A percentile compares a stretch with the other conserved stretches of the same genome.
Evolutionary conservation across 2,113 vertebrate genomes (phyloP).

Genomic region (Rhombomys opimus): DNA sequence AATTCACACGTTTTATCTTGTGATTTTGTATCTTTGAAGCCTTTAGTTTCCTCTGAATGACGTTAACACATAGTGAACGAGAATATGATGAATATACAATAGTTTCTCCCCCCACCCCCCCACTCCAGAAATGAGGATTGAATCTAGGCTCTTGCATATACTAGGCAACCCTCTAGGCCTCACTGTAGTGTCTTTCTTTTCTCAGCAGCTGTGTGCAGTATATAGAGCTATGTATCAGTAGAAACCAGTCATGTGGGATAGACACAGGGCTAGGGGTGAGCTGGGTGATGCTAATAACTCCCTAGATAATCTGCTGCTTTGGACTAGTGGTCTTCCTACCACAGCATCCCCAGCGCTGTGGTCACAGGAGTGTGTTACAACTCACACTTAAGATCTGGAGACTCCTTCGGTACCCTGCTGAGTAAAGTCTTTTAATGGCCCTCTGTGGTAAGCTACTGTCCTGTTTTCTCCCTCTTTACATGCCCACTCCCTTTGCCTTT

Average conservation of each 20-base stretch:
- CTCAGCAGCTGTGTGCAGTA: background rate
- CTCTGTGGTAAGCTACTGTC: no score
- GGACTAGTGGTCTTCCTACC: background rate
- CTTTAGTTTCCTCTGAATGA: background rate
- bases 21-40: background rate
- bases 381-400: background rate
- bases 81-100: background rate
- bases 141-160: background rate
- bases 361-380: background rate
- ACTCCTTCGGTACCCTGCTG: no score
- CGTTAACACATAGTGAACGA: background rate
- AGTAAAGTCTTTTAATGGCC: no score
- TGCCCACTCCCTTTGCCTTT: no score
- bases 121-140: background rate
- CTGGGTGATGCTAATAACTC: background rate
- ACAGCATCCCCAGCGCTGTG: background rate
- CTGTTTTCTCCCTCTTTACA: no score
- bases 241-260: background rate
- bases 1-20: background rate
- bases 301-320: background rate
- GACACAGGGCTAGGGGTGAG: background rate
- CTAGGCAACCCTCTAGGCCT: background rate
- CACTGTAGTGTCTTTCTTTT: background rate
- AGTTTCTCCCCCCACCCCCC: background rate
- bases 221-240: background rate